Conservation (phyloP, 2,113 vertebrate species). For the Dasyprocta punctata region DNA sequence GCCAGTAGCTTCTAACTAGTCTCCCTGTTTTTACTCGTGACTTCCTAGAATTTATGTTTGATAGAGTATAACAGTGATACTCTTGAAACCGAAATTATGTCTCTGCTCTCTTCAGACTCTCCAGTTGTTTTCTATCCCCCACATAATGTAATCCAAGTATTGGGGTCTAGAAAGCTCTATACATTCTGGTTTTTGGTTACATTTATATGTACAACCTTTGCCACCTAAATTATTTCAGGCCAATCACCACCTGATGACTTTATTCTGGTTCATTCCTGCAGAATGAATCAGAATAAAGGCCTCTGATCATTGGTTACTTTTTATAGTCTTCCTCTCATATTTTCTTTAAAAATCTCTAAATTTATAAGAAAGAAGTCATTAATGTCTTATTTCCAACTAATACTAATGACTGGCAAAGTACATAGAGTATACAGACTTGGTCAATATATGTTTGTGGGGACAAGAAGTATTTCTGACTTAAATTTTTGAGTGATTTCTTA, state of each 20-base stretch:
- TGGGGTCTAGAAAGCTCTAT: background rate
- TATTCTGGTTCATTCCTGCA: background rate
- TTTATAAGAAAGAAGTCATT: background rate
- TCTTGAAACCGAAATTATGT: background rate
- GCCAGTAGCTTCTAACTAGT: background rate
- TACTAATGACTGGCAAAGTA: background rate
- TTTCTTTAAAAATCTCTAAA: background rate
- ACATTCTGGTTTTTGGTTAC: background rate
- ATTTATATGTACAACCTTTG: background rate
- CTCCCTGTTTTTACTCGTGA: background rate
- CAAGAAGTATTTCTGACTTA: background rate
- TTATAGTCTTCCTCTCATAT: background rate
- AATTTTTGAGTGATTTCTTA: background rate
- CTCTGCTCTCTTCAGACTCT: background rate
- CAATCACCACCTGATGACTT: background rate
- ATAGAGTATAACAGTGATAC: background rate
- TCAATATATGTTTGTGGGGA: background rate
- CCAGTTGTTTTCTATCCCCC: background rate
- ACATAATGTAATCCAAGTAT: background rate
- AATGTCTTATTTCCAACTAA: background rate
- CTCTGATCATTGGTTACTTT: background rate
- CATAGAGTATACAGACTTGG: background rate
- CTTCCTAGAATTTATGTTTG: background rate
- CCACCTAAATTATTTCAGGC: background rate
- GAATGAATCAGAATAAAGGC: no score